Evolutionary conservation across 2,113 vertebrate species (phyloP), one percentile per base, ranked within the genome.

Genomic region (Tretioscincus oriximinensis): DNA sequence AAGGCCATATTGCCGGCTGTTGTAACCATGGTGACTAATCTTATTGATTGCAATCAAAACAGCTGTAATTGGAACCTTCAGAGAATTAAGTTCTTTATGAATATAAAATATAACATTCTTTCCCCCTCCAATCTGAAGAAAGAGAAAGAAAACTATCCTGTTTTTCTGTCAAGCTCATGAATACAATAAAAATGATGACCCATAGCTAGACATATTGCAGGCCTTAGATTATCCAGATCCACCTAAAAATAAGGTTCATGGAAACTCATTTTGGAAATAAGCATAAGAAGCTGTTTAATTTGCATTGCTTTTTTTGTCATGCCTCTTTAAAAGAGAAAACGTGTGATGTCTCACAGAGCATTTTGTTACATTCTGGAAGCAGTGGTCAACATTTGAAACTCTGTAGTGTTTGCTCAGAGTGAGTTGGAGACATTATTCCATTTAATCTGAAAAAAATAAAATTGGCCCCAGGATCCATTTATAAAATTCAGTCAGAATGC

Each of bases 241-340:
- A 87, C 87, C 84, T 91, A 87, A 88, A 82, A 81, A 64, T 73
- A 54, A 70, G 63, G 0, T 1, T 65, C 90, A 71, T 58, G 84
- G 74, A 88, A 83, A 83, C 84, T 87, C 87, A 74, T 81, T 26
- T 61, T 83, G 71, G 41, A 21, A 67, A 86, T 90, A 84, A 9
- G 51, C 49, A 89, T 66, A 89, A 71, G 81, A 91, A 90, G 83
- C 89, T 58, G 14, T 18, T 77, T 89, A 85, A 82, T 86, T 80
- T 7, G 73, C 76, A 82, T 58, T 58, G 71, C 71, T 88, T 64
- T 88, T 68, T 77, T 45, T 54, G 20, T 28, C 47, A 31, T 54
- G 10, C n/a, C n/a, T n/a, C 1, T 29, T 28, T 10, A 66, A 67
- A 20, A 67, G 64, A 77, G 20, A 6, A 21, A 54, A 45, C 5